Evolutionary conservation across 1,140 invertebrate species (phyloP), one percentile per base, ranked within the genome.

Genomic region (Glomeris maerens): DNA sequence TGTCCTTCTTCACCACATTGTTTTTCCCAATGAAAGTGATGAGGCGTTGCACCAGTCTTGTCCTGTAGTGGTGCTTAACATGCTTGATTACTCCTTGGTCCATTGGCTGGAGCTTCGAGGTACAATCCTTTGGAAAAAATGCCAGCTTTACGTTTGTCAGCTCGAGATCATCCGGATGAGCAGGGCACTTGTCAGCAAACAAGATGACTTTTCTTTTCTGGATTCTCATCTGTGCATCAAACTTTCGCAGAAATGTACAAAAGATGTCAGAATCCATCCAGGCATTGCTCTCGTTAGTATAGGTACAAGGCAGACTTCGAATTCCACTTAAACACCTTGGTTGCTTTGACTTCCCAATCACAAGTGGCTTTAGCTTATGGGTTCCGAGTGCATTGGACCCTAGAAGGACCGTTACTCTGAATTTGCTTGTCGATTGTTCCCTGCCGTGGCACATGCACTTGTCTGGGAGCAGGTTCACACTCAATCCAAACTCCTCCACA

Each of bases 211-310:
- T 28, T 36, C 57, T 27, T 1, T 47, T 42, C 28, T 57, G 17
- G 31, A 13, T 41, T 25, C 47, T 50, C 49, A 59, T 60, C 25
- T 36, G 46, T 0, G 23, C 22, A 26, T 59, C 44, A 23, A 57
- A 17, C 27, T 21, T 27, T 13, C 45, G n/a, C 20, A 58, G 21
- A 56, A 54, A 61, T 17, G 56, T 52, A 3, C 1, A n/a, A 27
- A 60, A 60, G 3, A 61, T 29, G 17, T 53, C 36, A 10, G 29
- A 14, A 4, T 45, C 57, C 58, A 61, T 60, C 59, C 58, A 59
- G 2, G 58, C 56, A 27, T 61, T 61, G 28, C 45, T 50, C 22
- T 54, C 59, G 7, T 23, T 25, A n/a, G 27, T 39, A 38, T 56
- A 61, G 4, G 2, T 39, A 2, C 50, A 40, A n/a, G 57, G 59